Percentiles rank a stretch among this genome's conserved stretches.
Conservation (phyloP, 2,888 invertebrate genomes). For the Pseudococcus jackbeardsleyi region DNA sequence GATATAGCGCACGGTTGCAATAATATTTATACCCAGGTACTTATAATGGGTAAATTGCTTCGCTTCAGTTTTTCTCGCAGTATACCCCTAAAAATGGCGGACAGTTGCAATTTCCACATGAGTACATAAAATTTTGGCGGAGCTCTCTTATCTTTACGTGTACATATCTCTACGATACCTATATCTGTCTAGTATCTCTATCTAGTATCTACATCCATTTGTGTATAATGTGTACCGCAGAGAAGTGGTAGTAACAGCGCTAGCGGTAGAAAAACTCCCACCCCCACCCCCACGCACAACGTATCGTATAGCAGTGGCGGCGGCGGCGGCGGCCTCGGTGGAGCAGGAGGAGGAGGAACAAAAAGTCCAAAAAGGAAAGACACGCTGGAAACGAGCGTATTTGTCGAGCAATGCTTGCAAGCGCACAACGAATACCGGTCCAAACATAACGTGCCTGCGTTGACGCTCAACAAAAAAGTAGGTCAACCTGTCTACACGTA, state of each 20-base stretch:
- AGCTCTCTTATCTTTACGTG: too few relatives aligned
- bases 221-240: constrained; percentile 55
- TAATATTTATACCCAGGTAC: too few relatives aligned
- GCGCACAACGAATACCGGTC: constrained; percentile 82
- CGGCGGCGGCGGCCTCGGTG: neutral
- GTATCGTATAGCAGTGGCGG: neutral
- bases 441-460: constrained; percentile 78
- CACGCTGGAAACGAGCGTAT: constrained; percentile 70
- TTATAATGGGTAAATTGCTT: too few relatives aligned
- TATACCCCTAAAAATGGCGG: too few relatives aligned
- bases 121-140: too few relatives aligned
- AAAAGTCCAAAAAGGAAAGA: constrained; percentile 63
- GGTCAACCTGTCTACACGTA: neutral
- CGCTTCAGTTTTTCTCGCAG: too few relatives aligned
- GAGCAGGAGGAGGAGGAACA: too few relatives aligned
- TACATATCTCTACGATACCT: too few relatives aligned
- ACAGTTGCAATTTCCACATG: too few relatives aligned
- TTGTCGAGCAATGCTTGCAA: constrained; percentile 80
- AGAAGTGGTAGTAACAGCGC: constrained; percentile 42
- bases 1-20: too few relatives aligned
- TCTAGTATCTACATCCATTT: too few relatives aligned
- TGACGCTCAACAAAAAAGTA: constrained; percentile 70
- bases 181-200: too few relatives aligned
- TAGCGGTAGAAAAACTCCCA: neutral
- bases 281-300: neutral